Percentiles rank a stretch among this genome's conserved stretches.
These are phyloP conservation scores for Trichacis sp. DNA, from an alignment of 2,888 invertebrate genomes.

Conservation along the genomic window DNA sequence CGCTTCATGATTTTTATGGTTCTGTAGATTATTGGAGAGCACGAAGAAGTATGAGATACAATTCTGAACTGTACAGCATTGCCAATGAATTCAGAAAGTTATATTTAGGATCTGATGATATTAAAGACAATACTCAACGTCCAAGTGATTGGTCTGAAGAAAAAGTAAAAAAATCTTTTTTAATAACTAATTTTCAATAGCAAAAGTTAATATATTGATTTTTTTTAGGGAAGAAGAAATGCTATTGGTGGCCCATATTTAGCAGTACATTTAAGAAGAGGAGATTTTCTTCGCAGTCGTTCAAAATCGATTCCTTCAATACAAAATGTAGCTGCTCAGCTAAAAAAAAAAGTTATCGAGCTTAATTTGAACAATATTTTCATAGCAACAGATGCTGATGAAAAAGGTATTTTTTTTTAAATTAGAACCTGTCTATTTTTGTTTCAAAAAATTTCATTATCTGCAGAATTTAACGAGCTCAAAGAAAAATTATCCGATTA, in stretches of 20 bases:
- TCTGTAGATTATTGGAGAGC: conserved; percentile 86
- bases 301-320: conserved; percentile 82
- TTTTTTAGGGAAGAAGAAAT: conserved; percentile 68
- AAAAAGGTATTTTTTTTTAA: conserved; percentile 58
- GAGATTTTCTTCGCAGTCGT: conserved; percentile 86
- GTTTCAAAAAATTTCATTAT: conserved; percentile 29
- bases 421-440: no score
- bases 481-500: conserved; percentile 68
- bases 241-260: conserved; percentile 81
- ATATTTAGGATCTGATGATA: conserved; percentile 76
- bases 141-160: conserved; percentile 75
- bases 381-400: conserved; percentile 86
- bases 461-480: conserved; percentile 71
- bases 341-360: conserved; percentile 73
- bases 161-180: conserved; percentile 64
- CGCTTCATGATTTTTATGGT: conserved; percentile 90
- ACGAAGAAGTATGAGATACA: conserved; percentile 92
- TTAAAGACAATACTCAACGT: conserved; percentile 73
- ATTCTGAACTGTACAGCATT: conserved; percentile 74
- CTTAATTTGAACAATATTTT: conserved; percentile 77
- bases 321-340: conserved; percentile 81
- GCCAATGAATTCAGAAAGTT: conserved; percentile 77
- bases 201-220: conserved; percentile 30
- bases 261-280: conserved; percentile 87
- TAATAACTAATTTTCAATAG: conserved; percentile 41